Evolutionary conservation across 2,113 vertebrate species (phyloP), one percentile per base, ranked within the genome.

Genomic region (Vidua chalybeata): DNA sequence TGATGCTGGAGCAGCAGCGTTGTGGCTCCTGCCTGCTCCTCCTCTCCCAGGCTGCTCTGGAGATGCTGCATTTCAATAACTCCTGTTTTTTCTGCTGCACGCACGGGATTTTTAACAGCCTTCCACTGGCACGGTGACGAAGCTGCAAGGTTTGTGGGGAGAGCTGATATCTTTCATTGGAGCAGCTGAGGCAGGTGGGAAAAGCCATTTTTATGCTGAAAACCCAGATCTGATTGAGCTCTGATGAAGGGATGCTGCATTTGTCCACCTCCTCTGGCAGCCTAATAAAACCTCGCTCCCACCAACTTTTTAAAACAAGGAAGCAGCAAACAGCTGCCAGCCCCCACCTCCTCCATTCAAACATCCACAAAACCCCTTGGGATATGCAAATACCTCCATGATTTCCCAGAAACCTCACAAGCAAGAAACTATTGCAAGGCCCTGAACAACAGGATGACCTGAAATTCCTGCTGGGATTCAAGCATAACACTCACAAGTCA

Each of bases 1-100:
- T 5, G 6, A 23, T 2, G 7, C 59, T 35, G 9, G 2, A 82
- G 71, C 6, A 6, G 2, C 52, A 30, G 30, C 0, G 1, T 24
- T 54, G 9, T 2, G 37, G 49, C 58, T 75, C 77, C 63, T 26
- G 62, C 16, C 51, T 71, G 24, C 30, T 5, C 12, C 66, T 55
- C 62, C 71, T 46, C 31, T 84, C 61, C 58, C 8, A 10, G 79
- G 20, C n/a, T 11, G 6, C 39, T 56, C 76, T 9, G 31, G 52
- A 43, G 66, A n/a, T 7, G 67, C 74, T 79, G 66, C 75, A 20
- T 59, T 39, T 68, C 89, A 27, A 1, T 20, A 46, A 45, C 37
- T 72, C 74, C 71, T 39, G 11, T 0, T 52, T 84, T 52, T 72
- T 3, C 61, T 51, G 63, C 67, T 13, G 41, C 64, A 48, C 0